phyloP scores from a whole-genome alignment of 2,797 vertebrate genomes.

The Siniperca scherzeri region DNA sequence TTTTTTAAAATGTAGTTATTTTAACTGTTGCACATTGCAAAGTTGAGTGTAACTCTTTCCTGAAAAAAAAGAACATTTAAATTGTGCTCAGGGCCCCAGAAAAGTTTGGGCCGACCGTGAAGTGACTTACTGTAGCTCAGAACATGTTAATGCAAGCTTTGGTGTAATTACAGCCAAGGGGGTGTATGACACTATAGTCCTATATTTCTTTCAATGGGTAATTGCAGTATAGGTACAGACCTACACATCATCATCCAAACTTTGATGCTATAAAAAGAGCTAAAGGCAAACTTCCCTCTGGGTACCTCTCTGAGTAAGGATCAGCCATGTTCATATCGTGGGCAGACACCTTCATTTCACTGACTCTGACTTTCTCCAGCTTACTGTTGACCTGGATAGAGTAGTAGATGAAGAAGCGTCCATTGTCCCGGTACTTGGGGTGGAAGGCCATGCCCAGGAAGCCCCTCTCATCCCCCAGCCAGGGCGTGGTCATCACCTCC shows the following conservation, averaged over 20 bases:
- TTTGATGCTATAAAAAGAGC: background rate
- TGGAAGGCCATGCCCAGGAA: constrained; percentile 92
- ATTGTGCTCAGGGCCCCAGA: background rate
- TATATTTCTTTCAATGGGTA: constrained; percentile 11
- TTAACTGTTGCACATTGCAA: background rate
- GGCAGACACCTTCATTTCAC: constrained; percentile 87
- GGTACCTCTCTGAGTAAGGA: constrained; percentile 88
- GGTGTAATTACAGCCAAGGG: background rate
- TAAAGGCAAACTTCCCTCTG: background rate
- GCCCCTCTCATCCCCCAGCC: constrained; percentile 91
- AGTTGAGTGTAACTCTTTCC: background rate
- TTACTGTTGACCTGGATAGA: constrained; percentile 80
- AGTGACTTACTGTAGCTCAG: background rate
- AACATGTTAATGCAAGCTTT: constrained; percentile 35
- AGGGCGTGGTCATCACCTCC: constrained; percentile 85
- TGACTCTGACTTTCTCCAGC: constrained; percentile 88
- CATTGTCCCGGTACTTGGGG: constrained; percentile 84
- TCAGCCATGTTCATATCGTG: constrained; percentile 88
- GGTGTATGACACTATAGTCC: background rate
- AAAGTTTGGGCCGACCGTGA: background rate
- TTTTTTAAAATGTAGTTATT: background rate
- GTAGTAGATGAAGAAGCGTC: constrained; percentile 91
- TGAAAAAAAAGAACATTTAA: background rate
- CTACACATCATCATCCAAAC: background rate
- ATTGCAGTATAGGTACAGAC: constrained; percentile 4